Evolutionary conservation across 2,113 vertebrate species (phyloP).

Genomic region (Mirza zaza): DNA sequence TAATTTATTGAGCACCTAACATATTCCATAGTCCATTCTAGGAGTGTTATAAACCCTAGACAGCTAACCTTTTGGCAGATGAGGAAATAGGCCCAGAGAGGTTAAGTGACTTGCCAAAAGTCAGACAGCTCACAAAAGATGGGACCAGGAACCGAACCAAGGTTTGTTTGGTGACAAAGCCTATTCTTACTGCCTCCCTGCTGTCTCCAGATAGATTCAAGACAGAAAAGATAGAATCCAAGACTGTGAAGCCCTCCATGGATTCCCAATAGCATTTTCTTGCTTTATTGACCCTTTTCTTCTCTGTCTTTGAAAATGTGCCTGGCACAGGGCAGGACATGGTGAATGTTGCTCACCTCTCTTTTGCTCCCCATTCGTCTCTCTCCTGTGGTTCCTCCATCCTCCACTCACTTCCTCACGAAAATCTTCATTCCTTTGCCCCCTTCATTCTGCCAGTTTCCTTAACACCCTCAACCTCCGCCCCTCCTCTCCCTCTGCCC

Average conservation of each 20-base stretch:
- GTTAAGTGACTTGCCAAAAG: not conserved
- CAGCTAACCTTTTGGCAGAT: not conserved
- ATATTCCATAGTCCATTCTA: not conserved
- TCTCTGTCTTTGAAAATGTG: not conserved
- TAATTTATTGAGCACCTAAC: not conserved
- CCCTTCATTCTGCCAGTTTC: no score
- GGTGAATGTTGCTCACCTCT: not conserved
- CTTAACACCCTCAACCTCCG: not conserved
- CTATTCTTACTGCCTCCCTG: not conserved
- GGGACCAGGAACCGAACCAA: not conserved
- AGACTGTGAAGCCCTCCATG: not conserved
- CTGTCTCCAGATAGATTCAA: not conserved
- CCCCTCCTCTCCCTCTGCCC: slow-evolving; percentile 37
- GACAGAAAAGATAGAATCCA: not conserved
- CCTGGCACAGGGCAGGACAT: accelerated
- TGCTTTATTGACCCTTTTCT: not conserved
- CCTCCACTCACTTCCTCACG: not conserved
- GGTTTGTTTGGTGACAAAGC: not conserved
- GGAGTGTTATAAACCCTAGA: not conserved
- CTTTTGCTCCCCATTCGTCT: not conserved
- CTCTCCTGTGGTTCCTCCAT: not conserved
- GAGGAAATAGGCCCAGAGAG: not conserved
- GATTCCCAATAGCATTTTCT: not conserved
- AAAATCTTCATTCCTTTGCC: not conserved
- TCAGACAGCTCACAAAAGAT: not conserved